phyloP scores from a whole-genome alignment of 2,113 vertebrate species.

The Zootoca vivipara region DNA sequence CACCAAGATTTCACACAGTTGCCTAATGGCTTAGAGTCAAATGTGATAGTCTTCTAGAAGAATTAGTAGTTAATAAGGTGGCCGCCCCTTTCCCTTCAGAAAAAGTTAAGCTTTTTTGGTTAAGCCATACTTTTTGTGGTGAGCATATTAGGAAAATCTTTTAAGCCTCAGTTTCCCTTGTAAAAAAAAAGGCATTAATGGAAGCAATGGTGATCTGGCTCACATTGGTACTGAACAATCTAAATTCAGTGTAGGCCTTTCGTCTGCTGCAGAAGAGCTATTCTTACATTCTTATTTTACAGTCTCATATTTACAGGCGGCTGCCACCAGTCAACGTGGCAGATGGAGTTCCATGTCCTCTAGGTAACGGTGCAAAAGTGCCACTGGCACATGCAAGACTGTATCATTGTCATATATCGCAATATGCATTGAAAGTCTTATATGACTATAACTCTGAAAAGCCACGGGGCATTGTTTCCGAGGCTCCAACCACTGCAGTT shows the following conservation, averaged over 20 bases:
- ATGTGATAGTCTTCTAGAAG: neutral
- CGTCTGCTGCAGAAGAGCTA: too few relatives aligned
- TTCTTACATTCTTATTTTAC: neutral
- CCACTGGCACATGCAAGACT: neutral
- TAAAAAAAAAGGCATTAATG: neutral
- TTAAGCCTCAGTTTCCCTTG: neutral
- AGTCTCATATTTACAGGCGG: neutral
- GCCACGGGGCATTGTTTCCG: neutral
- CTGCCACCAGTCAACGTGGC: neutral
- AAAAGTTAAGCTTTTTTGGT: neutral
- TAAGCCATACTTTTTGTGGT: neutral
- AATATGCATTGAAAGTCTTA: neutral
- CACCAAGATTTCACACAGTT: neutral
- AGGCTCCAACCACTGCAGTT: neutral
- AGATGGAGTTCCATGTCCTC: neutral
- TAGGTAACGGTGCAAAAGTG: neutral
- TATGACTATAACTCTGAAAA: constrained; percentile 6
- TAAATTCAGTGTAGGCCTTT: neutral
- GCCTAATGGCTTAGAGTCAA: neutral
- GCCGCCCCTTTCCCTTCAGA: neutral
- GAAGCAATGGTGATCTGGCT: neutral
- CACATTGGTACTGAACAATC: neutral
- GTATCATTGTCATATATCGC: neutral
- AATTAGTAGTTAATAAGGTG: neutral
- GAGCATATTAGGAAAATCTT: neutral